phyloP scores from a whole-genome alignment of 2,113 vertebrate species.

The Gobius niger region DNA sequence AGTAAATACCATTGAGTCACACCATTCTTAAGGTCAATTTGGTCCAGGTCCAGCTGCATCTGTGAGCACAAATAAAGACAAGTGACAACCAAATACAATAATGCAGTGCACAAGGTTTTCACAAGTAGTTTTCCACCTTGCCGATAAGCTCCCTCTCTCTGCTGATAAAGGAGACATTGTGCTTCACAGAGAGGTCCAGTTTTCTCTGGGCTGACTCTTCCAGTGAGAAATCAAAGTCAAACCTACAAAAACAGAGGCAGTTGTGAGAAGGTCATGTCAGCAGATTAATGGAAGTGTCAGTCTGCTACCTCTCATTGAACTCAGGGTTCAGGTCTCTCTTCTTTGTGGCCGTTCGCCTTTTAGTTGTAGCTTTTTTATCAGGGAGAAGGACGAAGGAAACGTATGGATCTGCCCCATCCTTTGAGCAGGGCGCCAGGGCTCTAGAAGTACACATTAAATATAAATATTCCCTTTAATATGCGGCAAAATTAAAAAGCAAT shows the following conservation, averaged over 20 bases:
- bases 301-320: constrained; percentile 83
- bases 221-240: constrained; percentile 86
- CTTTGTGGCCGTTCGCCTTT: constrained; percentile 85
- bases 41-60: constrained; percentile 83
- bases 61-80: constrained; percentile 49
- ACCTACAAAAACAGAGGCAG: constrained; percentile 64
- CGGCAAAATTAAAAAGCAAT: not conserved
- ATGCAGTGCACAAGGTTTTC: not conserved
- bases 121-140: constrained; percentile 75
- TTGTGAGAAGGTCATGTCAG: not conserved
- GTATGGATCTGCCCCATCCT: constrained; percentile 86
- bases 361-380: constrained; percentile 85
- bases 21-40: constrained; percentile 81
- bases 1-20: constrained; percentile 81
- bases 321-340: constrained; percentile 87
- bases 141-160: constrained; percentile 86
- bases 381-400: constrained; percentile 85
- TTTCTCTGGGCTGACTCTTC: constrained; percentile 81
- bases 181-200: constrained; percentile 88
- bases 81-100: not conserved
- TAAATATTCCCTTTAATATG: not conserved
- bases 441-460: constrained; percentile 59
- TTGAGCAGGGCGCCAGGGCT: constrained; percentile 76
- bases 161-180: constrained; percentile 88
- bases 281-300: rapidly evolving